Conservation (phyloP, 1,140 invertebrate genomes). For the Eurytemora carolleeae region DNA sequence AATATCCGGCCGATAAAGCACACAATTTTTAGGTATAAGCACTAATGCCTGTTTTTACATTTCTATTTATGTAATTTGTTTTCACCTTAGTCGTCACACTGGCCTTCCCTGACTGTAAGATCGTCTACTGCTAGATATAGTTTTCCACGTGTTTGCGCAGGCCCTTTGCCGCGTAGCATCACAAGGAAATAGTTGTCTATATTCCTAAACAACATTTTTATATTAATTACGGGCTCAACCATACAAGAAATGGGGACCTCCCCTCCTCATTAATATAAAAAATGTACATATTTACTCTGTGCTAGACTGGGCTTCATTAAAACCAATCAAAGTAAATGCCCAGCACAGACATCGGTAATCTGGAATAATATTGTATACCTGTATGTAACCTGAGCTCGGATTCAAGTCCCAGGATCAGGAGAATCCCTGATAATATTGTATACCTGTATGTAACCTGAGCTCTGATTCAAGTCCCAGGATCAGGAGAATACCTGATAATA, state of each 20-base stretch:
- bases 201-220: background rate
- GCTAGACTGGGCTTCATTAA: background rate
- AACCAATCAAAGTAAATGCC: background rate
- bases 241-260: background rate
- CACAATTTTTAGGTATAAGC: too few relatives aligned
- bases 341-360: background rate
- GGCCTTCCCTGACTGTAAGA: background rate
- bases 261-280: background rate
- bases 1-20: too few relatives aligned
- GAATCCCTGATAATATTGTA: slow-evolving; percentile 7
- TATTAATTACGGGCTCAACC: background rate
- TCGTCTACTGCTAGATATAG: slow-evolving; percentile 8
- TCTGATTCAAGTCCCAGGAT: background rate
- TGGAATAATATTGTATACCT: background rate
- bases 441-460: too few relatives aligned
- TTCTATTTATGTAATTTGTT: too few relatives aligned
- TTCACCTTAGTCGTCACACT: too few relatives aligned
- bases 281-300: background rate
- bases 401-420: slow-evolving; percentile 1
- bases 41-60: too few relatives aligned
- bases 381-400: slow-evolving; percentile 1
- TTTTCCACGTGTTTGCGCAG: background rate
- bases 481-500: background rate
- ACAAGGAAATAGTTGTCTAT: slow-evolving; percentile 9
- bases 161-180: background rate